phyloP scores from a whole-genome alignment of 2,888 invertebrate species.

The Listrodromus nycthemerus region DNA sequence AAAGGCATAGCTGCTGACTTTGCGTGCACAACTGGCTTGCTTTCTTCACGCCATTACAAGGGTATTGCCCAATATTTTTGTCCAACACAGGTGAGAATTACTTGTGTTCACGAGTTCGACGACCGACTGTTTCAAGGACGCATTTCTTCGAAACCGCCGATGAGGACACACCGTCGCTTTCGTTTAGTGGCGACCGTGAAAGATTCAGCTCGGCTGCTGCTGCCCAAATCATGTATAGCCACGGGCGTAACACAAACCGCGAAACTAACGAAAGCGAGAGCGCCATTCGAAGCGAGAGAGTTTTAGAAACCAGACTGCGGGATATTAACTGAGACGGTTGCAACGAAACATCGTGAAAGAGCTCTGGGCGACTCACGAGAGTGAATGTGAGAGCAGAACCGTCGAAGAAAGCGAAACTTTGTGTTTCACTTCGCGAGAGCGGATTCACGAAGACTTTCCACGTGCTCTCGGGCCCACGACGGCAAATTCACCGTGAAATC shows the following conservation, averaged over 20 bases:
- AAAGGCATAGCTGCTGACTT: background rate
- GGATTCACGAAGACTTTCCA: constrained; percentile 30
- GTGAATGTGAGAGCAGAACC: constrained; percentile 73
- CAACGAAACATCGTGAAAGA: constrained; percentile 73
- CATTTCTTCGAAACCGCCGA: constrained; percentile 42
- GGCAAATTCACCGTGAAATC: constrained; percentile 1
- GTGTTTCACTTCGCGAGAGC: constrained; percentile 60
- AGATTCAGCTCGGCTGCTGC: constrained; percentile 38
- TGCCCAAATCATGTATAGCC: constrained; percentile 15
- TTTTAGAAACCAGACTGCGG: constrained; percentile 80
- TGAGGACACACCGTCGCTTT: constrained; percentile 29
- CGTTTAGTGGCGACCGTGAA: constrained; percentile 30
- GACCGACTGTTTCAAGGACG: constrained; percentile 77
- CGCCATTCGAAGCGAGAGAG: constrained; percentile 73
- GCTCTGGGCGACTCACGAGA: constrained; percentile 68
- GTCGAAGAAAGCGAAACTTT: constrained; percentile 80
- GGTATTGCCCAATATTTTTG: constrained; percentile 14
- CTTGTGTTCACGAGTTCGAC: constrained; percentile 72
- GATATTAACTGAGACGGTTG: constrained; percentile 16
- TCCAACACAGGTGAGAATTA: constrained; percentile 43
- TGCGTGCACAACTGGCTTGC: background rate
- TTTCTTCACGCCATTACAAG: background rate
- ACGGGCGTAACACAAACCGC: constrained; percentile 3
- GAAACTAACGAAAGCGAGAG: constrained; percentile 75
- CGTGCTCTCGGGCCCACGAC: constrained; percentile 39